Conservation (phyloP, 2,113 vertebrate genomes). For the Mormyrus iriodes region DNA sequence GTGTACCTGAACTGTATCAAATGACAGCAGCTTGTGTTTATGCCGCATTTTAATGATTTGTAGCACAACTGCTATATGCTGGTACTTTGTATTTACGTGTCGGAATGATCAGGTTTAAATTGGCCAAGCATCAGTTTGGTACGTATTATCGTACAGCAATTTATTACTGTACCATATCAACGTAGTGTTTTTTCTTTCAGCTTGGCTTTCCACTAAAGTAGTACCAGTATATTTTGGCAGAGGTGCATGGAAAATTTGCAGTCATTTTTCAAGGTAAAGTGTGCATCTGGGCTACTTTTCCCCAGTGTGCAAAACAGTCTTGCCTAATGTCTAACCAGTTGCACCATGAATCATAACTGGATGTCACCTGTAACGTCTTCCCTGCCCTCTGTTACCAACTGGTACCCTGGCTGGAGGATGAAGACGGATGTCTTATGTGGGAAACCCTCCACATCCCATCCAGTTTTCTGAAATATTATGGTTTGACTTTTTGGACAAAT, state of each 20-base stretch:
- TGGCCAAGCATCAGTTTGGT: neutral
- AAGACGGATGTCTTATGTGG: slow-evolving; percentile 3
- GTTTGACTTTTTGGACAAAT: neutral
- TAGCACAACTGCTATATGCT: neutral
- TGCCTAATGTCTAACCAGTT: slow-evolving; percentile 2
- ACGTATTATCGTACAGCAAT: neutral
- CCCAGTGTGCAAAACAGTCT: neutral
- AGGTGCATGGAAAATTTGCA: neutral
- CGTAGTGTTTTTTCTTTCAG: neutral
- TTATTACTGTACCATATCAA: slow-evolving; percentile 21
- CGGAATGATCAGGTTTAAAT: slow-evolving; percentile 4
- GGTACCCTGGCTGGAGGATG: neutral
- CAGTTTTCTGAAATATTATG: neutral
- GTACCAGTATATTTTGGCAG: neutral
- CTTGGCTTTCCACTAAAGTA: neutral
- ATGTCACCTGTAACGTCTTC: neutral
- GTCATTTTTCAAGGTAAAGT: slow-evolving; percentile 7
- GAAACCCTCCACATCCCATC: neutral
- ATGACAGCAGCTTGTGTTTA: neutral
- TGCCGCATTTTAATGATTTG: neutral
- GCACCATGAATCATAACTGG: slow-evolving; percentile 18
- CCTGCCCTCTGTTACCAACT: slow-evolving; percentile 11
- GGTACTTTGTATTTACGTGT: neutral
- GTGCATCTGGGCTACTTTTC: neutral
- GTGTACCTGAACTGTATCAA: neutral